Evolutionary conservation across 2,113 vertebrate genomes (phyloP).

Genomic region (Alethe castanea): DNA sequence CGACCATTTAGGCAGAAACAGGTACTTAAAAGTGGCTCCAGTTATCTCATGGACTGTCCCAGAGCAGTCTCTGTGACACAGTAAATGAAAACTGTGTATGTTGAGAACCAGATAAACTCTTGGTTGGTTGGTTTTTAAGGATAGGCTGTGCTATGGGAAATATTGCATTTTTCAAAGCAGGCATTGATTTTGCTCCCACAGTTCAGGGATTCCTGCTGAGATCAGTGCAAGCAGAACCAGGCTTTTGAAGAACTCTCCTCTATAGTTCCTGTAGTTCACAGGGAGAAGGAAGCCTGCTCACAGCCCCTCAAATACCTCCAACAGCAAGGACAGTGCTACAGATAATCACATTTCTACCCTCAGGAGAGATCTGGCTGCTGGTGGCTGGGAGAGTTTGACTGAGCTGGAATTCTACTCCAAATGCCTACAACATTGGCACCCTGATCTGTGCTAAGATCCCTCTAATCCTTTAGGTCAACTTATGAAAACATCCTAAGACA

Average conservation of each 20-base stretch:
- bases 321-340: not conserved
- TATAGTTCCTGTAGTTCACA: not conserved
- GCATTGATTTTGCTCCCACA: slow-evolving; percentile 15
- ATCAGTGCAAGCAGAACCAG: not conserved
- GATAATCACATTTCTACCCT: not conserved
- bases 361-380: not conserved
- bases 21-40: not conserved
- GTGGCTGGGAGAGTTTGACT: not conserved
- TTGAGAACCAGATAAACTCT: not conserved
- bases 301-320: not conserved
- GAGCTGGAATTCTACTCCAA: not conserved
- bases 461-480: not conserved
- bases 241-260: not conserved
- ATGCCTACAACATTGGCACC: not conserved
- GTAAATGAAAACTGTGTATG: not conserved
- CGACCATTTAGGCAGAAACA: not conserved
- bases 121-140: not conserved
- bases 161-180: not conserved
- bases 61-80: not conserved
- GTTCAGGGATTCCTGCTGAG: slow-evolving; percentile 1
- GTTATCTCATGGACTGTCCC: not conserved
- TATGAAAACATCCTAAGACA: not conserved
- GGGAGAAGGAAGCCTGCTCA: not conserved
- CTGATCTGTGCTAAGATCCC: not conserved
- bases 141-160: not conserved